Percentiles rank a stretch among this genome's conserved stretches.
Evolutionary conservation across 2,797 vertebrate genomes (phyloP).

Genomic region (Benthosema pterotum): DNA sequence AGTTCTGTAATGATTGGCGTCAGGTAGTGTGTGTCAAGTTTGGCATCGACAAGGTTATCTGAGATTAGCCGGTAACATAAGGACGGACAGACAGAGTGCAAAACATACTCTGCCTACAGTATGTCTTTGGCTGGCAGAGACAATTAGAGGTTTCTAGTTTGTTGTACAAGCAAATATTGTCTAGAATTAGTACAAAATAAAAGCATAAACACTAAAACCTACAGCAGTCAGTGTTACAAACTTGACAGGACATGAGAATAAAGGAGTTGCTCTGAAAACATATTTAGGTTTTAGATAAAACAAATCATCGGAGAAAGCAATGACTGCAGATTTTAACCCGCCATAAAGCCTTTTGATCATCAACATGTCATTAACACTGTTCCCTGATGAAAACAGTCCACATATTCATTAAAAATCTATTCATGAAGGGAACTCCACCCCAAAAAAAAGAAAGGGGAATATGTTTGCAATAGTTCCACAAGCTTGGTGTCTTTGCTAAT

Average conservation of each 20-base stretch:
- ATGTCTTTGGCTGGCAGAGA: too few relatives aligned
- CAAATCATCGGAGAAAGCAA: slow-evolving; percentile 49
- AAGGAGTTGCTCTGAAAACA: slow-evolving; percentile 61
- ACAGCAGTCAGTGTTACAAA: slow-evolving; percentile 53
- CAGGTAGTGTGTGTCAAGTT: too few relatives aligned
- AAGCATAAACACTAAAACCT: slow-evolving; percentile 48
- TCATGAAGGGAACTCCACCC: slow-evolving; percentile 3
- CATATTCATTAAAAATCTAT: slow-evolving; percentile 8
- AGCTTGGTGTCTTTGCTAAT: slow-evolving; percentile 20
- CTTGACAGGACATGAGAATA: slow-evolving; percentile 70
- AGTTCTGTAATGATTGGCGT: too few relatives aligned
- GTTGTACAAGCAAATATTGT: too few relatives aligned
- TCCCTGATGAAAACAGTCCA: slow-evolving; percentile 9
- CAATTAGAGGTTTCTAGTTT: not conserved
- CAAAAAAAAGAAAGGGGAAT: not conserved
- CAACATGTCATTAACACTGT: slow-evolving; percentile 20
- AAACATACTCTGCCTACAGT: too few relatives aligned
- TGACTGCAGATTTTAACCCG: slow-evolving; percentile 23
- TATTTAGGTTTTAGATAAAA: slow-evolving; percentile 79
- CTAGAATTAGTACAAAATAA: slow-evolving; percentile 29
- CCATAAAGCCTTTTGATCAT: slow-evolving; percentile 9
- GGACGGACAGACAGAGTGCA: too few relatives aligned
- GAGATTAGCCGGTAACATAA: too few relatives aligned
- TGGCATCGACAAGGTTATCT: too few relatives aligned
- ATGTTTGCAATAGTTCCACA: not conserved